Conservation (phyloP, 2,113 vertebrate species). For the Athene noctua region DNA sequence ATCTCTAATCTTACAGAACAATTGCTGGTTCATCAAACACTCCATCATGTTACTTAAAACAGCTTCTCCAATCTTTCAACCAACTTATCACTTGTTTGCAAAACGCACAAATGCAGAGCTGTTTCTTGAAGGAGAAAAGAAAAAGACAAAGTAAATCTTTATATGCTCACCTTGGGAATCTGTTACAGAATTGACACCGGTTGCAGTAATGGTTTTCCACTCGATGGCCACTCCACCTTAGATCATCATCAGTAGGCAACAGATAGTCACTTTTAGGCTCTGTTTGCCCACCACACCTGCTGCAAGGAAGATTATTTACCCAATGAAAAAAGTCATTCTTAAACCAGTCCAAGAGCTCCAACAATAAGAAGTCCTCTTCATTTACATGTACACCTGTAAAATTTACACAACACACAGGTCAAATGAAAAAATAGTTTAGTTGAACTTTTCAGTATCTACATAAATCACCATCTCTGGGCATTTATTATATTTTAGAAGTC, state of each 20-base stretch:
- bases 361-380: constrained; percentile 86
- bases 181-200: constrained; percentile 80
- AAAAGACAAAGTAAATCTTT: neutral
- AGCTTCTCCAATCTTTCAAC: neutral
- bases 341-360: constrained; percentile 94
- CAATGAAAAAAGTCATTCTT: constrained; percentile 92
- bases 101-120: neutral
- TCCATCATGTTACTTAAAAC: neutral
- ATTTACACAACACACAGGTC: neutral
- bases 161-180: constrained; percentile 88
- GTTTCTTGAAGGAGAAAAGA: neutral
- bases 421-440: neutral
- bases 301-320: constrained; percentile 88
- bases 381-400: constrained; percentile 78
- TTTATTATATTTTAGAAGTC: neutral
- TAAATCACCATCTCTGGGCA: neutral
- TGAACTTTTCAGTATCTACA: neutral
- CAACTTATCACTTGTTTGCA: neutral
- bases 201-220: constrained; percentile 93
- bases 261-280: constrained; percentile 66
- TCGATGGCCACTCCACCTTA: constrained; percentile 82
- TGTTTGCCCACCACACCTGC: constrained; percentile 83
- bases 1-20: neutral
- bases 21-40: neutral
- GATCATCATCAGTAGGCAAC: constrained; percentile 80